Evolutionary conservation across 2,113 vertebrate species (phyloP), one percentile per base, ranked within the genome.

Genomic region (Hyperoodon ampullatus): DNA sequence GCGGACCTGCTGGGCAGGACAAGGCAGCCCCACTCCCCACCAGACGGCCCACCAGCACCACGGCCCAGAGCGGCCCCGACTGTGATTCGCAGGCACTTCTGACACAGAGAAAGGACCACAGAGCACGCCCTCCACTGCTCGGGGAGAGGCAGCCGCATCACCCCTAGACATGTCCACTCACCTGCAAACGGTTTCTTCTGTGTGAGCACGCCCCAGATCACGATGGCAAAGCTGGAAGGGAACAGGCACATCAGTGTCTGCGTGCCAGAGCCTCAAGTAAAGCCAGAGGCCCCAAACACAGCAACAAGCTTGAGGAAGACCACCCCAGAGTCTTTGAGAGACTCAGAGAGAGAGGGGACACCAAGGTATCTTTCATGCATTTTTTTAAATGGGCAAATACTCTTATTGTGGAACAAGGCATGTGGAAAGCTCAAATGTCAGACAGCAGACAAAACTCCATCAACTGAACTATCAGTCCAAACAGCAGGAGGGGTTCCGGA

Each of bases 101-200:
- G 1, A 6, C 8, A 24, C 61, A 9, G 58, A 60, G 44, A 50
- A 24, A 8, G 47, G 14, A 33, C 35, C 71, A 1, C 6, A 9
- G 8, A 33, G 50, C 3, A 0, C 0, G 0, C 23, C 75, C 24
- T 4, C 44, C 39, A 1, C 5, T 23, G 13, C 3, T 33, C 53
- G 39, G 0, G 7, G 58, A 89, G 24, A n/a, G 55, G 11, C 0
- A 0, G 61, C 30, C 2, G 3, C 39, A 7, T 15, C 58, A 9
- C 7, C 39, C n/a, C 11, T 2, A 42, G 9, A 42, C 16, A 9
- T 18, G 2, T 0, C 18, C 72, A 26, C 98, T 99, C 97, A 99
- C 99, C 99, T 99, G 99, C 99, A 98, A 99, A 99, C 0, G 99
- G 99, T 61, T 99, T 99, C 97, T 99, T 99, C 98, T 99, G 99